Evolutionary conservation across 2,113 vertebrate genomes (phyloP).

Genomic region (Muntiacus muntjak): DNA sequence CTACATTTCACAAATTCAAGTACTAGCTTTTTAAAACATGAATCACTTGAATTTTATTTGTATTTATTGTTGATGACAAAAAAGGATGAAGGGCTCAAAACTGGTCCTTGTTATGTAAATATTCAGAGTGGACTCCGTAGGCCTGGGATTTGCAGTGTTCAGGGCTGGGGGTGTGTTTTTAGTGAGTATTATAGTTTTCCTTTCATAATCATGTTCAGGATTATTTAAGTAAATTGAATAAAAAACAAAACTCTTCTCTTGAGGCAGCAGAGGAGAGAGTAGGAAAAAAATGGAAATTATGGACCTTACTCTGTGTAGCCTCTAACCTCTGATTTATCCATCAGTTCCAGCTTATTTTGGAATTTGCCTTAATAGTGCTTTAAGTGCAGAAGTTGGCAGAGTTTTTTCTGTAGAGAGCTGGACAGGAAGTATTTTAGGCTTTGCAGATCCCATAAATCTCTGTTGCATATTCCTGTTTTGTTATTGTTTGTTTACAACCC

Average conservation of each 20-base stretch:
- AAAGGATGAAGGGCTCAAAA: neutral
- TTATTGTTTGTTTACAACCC: neutral
- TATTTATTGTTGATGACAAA: neutral
- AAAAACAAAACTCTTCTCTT: neutral
- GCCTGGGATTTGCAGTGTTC: neutral
- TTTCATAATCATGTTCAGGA: neutral
- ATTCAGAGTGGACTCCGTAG: neutral
- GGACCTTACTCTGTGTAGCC: neutral
- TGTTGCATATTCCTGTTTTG: neutral
- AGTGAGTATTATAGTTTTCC: neutral
- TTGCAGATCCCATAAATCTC: neutral
- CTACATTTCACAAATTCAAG: neutral
- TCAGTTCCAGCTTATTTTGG: neutral
- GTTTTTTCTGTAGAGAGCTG: neutral
- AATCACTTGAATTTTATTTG: neutral
- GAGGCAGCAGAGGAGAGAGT: neutral
- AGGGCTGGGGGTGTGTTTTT: neutral
- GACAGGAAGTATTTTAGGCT: neutral
- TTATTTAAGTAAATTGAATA: neutral
- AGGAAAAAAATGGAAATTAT: neutral
- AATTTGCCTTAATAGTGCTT: neutral
- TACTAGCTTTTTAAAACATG: neutral
- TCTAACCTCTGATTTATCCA: neutral
- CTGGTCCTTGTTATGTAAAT: neutral
- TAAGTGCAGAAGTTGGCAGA: neutral